These are phyloP conservation scores for Sinotaia quadrata DNA, from an alignment of 2,888 invertebrate genomes.

Conservation along the genomic window DNA sequence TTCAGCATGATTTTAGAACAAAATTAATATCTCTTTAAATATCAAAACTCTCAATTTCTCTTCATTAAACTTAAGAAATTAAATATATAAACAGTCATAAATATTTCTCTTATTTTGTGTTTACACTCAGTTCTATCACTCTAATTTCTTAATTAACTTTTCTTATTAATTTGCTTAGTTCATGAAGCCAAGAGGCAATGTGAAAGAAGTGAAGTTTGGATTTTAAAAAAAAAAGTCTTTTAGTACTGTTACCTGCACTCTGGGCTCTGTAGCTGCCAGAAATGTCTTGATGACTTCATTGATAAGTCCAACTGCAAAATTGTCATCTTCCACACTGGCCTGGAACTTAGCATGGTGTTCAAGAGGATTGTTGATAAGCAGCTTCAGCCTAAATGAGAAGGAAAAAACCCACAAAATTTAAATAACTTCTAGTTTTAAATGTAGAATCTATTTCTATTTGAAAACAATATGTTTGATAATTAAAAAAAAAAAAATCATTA, in stretches of 20 bases:
- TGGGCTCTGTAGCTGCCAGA: constrained; percentile 71
- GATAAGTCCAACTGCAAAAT: constrained; percentile 71
- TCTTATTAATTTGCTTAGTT: no score
- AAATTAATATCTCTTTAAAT: no score
- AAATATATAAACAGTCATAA: no score
- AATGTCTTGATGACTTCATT: constrained; percentile 72
- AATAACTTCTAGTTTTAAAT: neutral
- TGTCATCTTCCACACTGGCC: constrained; percentile 64
- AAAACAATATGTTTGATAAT: neutral
- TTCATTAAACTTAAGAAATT: no score
- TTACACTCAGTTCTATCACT: no score
- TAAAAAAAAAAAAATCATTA: neutral
- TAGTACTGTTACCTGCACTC: constrained; percentile 60
- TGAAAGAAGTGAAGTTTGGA: no score
- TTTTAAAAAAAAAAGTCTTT: no score
- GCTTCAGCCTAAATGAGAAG: constrained; percentile 54
- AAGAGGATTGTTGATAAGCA: constrained; percentile 59
- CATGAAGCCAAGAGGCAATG: no score
- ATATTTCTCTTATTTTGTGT: no score
- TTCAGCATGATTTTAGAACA: no score
- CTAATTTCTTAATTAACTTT: no score
- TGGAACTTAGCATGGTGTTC: constrained; percentile 63
- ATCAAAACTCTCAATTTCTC: no score
- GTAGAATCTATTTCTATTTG: neutral
- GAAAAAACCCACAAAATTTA: neutral